Base-by-base conservation (phyloP, 1,140 invertebrate species). In the Psix sp. region DNA sequence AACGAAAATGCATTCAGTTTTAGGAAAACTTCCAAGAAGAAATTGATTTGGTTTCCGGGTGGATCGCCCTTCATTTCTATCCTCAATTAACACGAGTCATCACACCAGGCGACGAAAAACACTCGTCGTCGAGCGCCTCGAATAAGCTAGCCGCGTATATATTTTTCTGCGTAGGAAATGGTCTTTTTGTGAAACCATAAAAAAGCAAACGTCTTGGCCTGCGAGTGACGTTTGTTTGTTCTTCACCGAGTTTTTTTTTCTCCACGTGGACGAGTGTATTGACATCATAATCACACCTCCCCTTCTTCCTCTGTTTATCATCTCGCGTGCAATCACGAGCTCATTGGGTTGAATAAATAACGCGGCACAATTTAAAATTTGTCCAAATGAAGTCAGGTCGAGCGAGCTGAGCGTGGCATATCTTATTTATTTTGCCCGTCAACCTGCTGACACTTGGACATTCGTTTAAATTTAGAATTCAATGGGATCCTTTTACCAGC, bases 391-490 rank as follows among this genome's bases (percentile, higher is more conserved):
- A 60, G 57, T 36, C 67, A 56, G 36, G 13, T 51, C 62, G 45
- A 46, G 54, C 54, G 26, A 66, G 33, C 14, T 52, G 56, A 29
- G 7, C 75, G 65, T 77, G 80, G 84, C 82, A 84, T 76, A 72
- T 85, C 83, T 86, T 86, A 84, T 86, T 85, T 86, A 86, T 86
- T 86, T 86, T 85, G 80, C 82, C 84, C 83, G 84, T 86, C 85
- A 85, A 79, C 79, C 77, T 76, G 79, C 85, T 84, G 85, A 86
- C 85, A 86, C 82, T 85, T 78, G 83, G 85, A 86, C 85, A 86
- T 85, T 85, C 84, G 84, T 86, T 86, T 85, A 86, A 85, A 86
- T 86, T 86, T 85, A 86, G 84, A 84, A 86, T 86, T 86, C 84
- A 86, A 86, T 86, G 83, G 84, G 84, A 84, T 86, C 83, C 84